A percentile compares a stretch with the other conserved stretches of the same genome.
Evolutionary conservation across 2,113 vertebrate species (phyloP).

Genomic region (Urocitellus parryii): DNA sequence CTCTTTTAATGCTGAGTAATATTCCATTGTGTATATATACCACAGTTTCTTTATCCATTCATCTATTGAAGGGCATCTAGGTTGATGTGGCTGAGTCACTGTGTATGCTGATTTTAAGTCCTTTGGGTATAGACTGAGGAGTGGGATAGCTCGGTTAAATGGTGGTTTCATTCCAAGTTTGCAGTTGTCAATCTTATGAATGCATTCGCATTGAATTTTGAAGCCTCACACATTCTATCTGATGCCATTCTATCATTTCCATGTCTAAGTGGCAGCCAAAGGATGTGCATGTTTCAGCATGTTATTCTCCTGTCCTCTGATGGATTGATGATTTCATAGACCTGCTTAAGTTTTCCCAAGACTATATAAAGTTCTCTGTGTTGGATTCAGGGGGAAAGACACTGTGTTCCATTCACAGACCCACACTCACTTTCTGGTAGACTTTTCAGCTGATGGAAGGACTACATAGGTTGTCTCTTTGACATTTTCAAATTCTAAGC

Average conservation of each 20-base stretch:
- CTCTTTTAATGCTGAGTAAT: no score
- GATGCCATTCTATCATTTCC: neutral
- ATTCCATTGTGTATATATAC: no score
- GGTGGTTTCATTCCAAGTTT: neutral
- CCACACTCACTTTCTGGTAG: neutral
- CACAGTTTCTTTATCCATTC: no score
- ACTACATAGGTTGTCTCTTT: neutral
- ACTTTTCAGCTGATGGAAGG: neutral
- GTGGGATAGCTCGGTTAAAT: no score
- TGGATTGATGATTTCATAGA: neutral
- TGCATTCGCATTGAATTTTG: neutral
- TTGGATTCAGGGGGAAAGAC: neutral
- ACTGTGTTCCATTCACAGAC: neutral
- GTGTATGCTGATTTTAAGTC: no score
- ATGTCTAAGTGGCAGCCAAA: neutral
- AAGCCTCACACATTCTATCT: neutral
- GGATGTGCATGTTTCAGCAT: neutral
- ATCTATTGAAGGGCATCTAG: no score
- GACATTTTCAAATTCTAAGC: constrained; percentile 45
- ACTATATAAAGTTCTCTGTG: constrained; percentile 1
- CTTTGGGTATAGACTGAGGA: no score
- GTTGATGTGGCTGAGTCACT: no score
- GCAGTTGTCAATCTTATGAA: neutral
- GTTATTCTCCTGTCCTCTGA: neutral
- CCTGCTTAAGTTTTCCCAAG: neutral